Evolutionary conservation across 2,888 invertebrate genomes (phyloP), one percentile per base, ranked within the genome.

Genomic region (Euplexia lucipara): DNA sequence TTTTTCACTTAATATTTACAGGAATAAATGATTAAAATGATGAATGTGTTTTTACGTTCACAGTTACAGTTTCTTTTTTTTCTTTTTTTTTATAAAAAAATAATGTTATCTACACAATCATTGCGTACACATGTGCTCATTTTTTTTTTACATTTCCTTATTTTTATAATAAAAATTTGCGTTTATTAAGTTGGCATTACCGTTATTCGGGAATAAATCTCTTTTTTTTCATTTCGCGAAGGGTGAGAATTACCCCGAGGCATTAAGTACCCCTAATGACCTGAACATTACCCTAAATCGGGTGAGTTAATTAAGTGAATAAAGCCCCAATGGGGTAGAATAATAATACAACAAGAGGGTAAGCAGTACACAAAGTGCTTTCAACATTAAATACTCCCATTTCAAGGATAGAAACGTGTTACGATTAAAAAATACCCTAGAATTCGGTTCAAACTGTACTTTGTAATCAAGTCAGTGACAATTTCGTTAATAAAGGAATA

Each of bases 1-100:
- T 88, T 85, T 89, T 91, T 86, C 86, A 83, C 88, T 92, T 90
- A 92, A 90, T 94, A 94, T 94, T 87, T 92, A 92, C 92, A 91
- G 57, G 78, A 77, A 82, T 74, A 85, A 64, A 79, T 79, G 75
- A 79, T 79, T 79, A 37, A 63, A 75, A 79, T 63, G 70, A 75
- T 69, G 64, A 69, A 69, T 70, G 70, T 79, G 52, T 69, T 58
- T n/a, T 26, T 79, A 75, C 69, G 79, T 79, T 79, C 18, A 26
- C 26, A 34, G 32, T 60, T 67, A 45, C 20, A 42, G 42, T 56
- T 26, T 62, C 62, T 75, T 48, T 48, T 39, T 75, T 73, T 78
- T 54, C 59, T 75, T 48, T 48, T 39, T 78, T 75, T 78, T 51
- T 66, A 73, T 57, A 73, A 66, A 61, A 54, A 42, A 61, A 8